Conservation (phyloP, 2,113 vertebrate species). For the human (Homo sapiens) region DNA sequence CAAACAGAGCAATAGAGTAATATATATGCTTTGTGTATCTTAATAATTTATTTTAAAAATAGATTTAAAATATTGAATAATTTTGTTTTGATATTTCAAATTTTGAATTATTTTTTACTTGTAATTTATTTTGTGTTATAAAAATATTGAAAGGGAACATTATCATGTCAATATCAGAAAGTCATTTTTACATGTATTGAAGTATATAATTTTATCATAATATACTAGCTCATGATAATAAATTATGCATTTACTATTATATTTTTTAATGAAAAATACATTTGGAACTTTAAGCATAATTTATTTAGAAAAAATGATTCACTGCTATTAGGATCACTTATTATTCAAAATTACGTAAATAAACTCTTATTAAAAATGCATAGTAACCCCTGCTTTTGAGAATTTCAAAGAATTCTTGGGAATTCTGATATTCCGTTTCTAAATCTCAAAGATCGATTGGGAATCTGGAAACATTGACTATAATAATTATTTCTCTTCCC, state of each 20-base stretch:
- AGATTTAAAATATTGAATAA: neutral
- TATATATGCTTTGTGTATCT: neutral
- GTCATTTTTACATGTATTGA: neutral
- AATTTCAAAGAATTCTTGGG: neutral
- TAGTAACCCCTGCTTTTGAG: neutral
- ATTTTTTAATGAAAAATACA: neutral
- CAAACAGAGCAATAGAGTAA: neutral
- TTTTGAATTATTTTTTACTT: neutral
- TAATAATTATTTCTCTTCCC: neutral
- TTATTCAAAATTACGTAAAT: neutral
- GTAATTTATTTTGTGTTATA: constrained; percentile 5
- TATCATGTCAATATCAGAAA: neutral
- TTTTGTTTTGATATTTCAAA: neutral
- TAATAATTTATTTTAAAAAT: neutral
- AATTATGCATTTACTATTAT: neutral
- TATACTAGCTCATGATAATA: neutral
- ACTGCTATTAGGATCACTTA: neutral
- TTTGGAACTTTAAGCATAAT: neutral
- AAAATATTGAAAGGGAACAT: neutral
- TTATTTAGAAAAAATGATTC: neutral
- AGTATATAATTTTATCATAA: neutral
- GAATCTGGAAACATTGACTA: neutral
- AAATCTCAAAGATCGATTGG: neutral
- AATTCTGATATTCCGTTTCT: neutral
- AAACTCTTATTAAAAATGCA: neutral